A percentile compares a stretch with the other conserved stretches of the same genome.
phyloP scores from a whole-genome alignment of 2,888 invertebrate genomes.

The Aporophyla lueneburgensis region DNA sequence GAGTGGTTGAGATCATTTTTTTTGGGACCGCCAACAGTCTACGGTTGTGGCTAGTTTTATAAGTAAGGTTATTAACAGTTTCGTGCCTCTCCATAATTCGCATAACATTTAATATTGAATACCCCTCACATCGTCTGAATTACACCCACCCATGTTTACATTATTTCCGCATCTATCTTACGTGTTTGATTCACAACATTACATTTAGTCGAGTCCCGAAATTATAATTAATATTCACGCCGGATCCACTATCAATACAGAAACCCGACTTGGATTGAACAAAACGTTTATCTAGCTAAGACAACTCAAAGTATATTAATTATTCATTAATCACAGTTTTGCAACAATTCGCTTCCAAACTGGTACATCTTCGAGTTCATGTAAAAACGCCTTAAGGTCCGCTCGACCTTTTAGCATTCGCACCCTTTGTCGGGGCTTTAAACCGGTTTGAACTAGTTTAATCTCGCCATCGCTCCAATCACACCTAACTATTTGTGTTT shows the following conservation, averaged over 20 bases:
- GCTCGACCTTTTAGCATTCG: slow-evolving; percentile 74
- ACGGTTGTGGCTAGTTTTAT: slow-evolving; percentile 38
- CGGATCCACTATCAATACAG: slow-evolving; percentile 56
- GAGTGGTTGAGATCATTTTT: slow-evolving; percentile 69
- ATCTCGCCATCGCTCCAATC: slow-evolving; percentile 83
- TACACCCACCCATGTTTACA: not conserved
- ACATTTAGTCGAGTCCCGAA: slow-evolving; percentile 19
- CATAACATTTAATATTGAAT: not conserved
- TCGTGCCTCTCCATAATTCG: not conserved
- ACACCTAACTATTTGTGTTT: slow-evolving; percentile 87
- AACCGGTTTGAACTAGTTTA: slow-evolving; percentile 79
- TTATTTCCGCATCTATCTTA: slow-evolving; percentile 10
- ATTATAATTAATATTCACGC: slow-evolving; percentile 57
- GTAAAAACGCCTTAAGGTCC: slow-evolving; percentile 75
- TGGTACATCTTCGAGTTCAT: slow-evolving; percentile 59
- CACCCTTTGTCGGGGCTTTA: slow-evolving; percentile 76
- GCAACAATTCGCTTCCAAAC: slow-evolving; percentile 34
- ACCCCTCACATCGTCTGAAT: not conserved
- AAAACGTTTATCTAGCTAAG: slow-evolving; percentile 59
- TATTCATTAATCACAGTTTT: slow-evolving; percentile 64
- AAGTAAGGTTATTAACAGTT: slow-evolving; percentile 24
- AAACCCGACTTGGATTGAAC: slow-evolving; percentile 45
- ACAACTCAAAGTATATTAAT: slow-evolving; percentile 62
- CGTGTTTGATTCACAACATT: slow-evolving; percentile 24
- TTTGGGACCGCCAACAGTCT: slow-evolving; percentile 48